Evolutionary conservation across 1,140 invertebrate genomes (phyloP), one percentile per base, ranked within the genome.

Genomic region (Drosophila triauraria): DNA sequence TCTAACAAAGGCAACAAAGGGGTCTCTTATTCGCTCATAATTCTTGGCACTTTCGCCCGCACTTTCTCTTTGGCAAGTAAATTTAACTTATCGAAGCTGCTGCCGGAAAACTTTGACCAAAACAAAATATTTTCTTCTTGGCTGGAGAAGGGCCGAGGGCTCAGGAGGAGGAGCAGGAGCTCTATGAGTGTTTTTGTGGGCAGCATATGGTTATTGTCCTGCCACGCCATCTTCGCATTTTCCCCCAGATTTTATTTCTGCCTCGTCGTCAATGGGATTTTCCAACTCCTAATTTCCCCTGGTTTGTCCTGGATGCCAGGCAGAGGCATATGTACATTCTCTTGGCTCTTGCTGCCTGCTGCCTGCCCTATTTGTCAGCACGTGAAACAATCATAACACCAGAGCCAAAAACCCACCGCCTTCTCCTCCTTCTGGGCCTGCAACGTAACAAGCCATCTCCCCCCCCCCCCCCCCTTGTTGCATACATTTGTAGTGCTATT

Each of bases 381-480:
- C 78, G 78, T 85, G 84, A 90, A 88, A 90, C 84, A 90, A 90
- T 90, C 84, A 90, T 81, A 81, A 90, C 74, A 81, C 79, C 80
- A 63, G 62, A 63, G 62, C 65, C 64, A 54, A 56, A 57, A 58
- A 32, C 20, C 67, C 32, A 12, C 7, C 12, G 4, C 23, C 12
- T 7, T 54, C 67, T 4, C 32, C 48, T 44, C 25, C 1, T 78
- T 82, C 68, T 62, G 60, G 38, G 13, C 10, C 13, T 65, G 64
- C 64, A 46, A 56, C 23, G 40, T 62, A 80, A 77, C 71, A 77
- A 78, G 71, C 80, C 59, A n/a, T n/a, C n/a, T n/a, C 17, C n/a
- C 6, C 43, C 15, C 48, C 50, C n/a, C 59, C 17, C n/a, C 6
- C 43, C 15, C 48, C 50, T 50, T 40, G 84, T 59, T 88, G 84